Evolutionary conservation across 2,888 invertebrate species (phyloP).

Genomic region (Rhagonycha fulva): DNA sequence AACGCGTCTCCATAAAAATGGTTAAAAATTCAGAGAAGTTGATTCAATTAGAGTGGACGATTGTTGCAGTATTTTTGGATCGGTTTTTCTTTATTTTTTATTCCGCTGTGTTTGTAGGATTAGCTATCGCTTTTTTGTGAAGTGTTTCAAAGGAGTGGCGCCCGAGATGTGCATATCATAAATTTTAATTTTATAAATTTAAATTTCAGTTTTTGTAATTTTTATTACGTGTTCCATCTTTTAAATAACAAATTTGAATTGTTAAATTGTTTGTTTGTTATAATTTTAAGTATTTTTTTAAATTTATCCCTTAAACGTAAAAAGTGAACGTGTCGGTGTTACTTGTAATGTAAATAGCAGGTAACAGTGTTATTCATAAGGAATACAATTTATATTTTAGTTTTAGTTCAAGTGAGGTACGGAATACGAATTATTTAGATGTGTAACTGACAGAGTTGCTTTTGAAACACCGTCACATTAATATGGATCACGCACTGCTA

Average conservation of each 20-base stretch:
- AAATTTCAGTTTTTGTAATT: not conserved
- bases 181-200: not conserved
- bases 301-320: not conserved
- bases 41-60: not conserved
- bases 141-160: not conserved
- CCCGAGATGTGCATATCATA: not conserved
- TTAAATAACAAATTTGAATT: not conserved
- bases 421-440: constrained; percentile 13
- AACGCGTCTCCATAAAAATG: constrained; percentile 41
- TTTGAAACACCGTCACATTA: constrained; percentile 18
- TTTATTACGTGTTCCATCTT: not conserved
- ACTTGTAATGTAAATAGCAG: not conserved
- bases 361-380: not conserved
- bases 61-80: not conserved
- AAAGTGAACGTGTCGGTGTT: not conserved
- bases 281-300: not conserved
- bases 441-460: constrained; percentile 5
- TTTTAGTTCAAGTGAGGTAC: constrained; percentile 2
- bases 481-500: constrained; percentile 22
- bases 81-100: constrained; percentile 59
- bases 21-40: constrained; percentile 36
- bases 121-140: constrained; percentile 54
- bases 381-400: not conserved
- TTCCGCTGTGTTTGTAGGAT: constrained; percentile 58
- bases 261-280: not conserved